Conservation (phyloP, 2,888 invertebrate species). For the Automeris io region DNA sequence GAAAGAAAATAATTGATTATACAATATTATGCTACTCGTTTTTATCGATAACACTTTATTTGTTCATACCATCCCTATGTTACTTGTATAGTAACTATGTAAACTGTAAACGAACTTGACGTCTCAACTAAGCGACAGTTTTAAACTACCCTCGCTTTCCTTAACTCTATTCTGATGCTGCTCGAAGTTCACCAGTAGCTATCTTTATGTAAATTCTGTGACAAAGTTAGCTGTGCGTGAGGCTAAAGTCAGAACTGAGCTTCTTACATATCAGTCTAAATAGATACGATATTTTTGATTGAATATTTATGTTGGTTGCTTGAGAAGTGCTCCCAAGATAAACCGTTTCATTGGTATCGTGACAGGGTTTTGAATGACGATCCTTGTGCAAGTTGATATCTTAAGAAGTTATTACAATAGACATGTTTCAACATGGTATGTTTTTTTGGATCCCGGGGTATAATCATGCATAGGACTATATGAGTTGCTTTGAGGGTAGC, state of each 20-base stretch:
- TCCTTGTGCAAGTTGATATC: constrained; percentile 50
- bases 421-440: too few species aligned
- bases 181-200: constrained; percentile 52
- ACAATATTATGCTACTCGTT: too few species aligned
- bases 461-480: too few species aligned
- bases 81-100: constrained; percentile 31
- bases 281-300: constrained; percentile 16
- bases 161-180: constrained; percentile 71
- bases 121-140: constrained; percentile 74
- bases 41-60: constrained; percentile 11
- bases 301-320: constrained; percentile 27
- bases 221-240: constrained; percentile 40
- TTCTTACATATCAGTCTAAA: constrained; percentile 7
- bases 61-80: constrained; percentile 22
- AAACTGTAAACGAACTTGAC: constrained; percentile 72
- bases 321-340: constrained; percentile 32
- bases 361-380: constrained; percentile 54
- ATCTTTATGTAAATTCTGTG: constrained; percentile 70
- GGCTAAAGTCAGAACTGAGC: constrained; percentile 23
- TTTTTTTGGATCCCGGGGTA: too few species aligned
- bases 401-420: constrained; percentile 23
- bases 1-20: too few species aligned
- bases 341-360: constrained; percentile 50
- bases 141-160: constrained; percentile 62
- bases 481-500: too few species aligned